These are phyloP conservation scores for Acanthacorydalis orientalis DNA, from an alignment of 2,888 invertebrate genomes.

Conservation along the genomic window DNA sequence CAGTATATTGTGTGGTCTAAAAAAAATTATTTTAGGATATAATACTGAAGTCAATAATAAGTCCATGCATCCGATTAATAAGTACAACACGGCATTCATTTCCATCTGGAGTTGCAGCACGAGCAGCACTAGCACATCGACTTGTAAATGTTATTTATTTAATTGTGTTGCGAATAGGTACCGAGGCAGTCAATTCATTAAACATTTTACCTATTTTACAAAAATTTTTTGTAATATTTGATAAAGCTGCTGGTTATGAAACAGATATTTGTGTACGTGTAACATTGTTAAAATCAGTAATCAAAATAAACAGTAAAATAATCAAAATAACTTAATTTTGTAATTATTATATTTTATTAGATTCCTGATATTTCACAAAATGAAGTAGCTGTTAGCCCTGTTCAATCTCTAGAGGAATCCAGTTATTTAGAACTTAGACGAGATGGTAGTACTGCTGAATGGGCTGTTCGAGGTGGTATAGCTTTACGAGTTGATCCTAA, in stretches of 20 bases:
- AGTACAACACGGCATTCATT: slow-evolving; percentile 66
- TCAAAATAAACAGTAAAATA: too few relatives aligned
- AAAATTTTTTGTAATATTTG: slow-evolving; percentile 66
- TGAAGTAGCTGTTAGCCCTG: slow-evolving; percentile 7
- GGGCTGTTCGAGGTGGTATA: slow-evolving; percentile 35
- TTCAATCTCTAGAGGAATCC: slow-evolving; percentile 18
- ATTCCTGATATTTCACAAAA: too few relatives aligned
- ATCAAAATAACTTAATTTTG: too few relatives aligned
- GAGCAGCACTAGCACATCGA: slow-evolving; percentile 63
- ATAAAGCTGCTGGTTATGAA: slow-evolving; percentile 43
- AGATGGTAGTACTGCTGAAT: slow-evolving; percentile 42
- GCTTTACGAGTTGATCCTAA: slow-evolving; percentile 22
- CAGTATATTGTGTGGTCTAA: neutral
- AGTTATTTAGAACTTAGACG: slow-evolving; percentile 38
- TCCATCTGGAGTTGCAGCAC: slow-evolving; percentile 61
- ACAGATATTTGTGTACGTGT: slow-evolving; percentile 13
- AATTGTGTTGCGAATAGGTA: slow-evolving; percentile 58
- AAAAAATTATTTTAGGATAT: slow-evolving; percentile 46
- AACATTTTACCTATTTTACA: slow-evolving; percentile 52
- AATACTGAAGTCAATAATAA: slow-evolving; percentile 65
- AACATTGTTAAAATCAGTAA: too few relatives aligned
- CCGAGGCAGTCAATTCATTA: slow-evolving; percentile 60
- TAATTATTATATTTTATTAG: too few relatives aligned
- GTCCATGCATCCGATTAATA: slow-evolving; percentile 65
- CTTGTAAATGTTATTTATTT: slow-evolving; percentile 66